These are phyloP conservation scores for Lepidocyrtinus sp. DNA, from an alignment of 2,888 invertebrate genomes.

Conservation along the genomic window DNA sequence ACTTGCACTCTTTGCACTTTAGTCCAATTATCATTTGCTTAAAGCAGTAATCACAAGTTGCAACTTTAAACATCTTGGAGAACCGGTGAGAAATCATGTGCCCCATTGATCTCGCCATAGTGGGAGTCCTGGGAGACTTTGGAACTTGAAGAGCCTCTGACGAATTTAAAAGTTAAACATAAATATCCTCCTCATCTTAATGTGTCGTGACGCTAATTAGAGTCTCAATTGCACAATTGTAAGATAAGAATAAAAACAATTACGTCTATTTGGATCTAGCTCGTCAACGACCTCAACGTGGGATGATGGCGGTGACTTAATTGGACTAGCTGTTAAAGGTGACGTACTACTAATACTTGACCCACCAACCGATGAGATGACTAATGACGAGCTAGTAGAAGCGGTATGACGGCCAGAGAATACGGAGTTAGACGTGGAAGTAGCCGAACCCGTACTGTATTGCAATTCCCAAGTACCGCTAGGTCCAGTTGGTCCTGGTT, in stretches of 20 bases:
- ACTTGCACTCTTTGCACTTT: constrained; percentile 96
- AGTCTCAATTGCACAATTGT: too few species aligned
- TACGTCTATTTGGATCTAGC: constrained; percentile 64
- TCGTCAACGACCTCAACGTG: constrained; percentile 64
- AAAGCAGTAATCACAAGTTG: constrained; percentile 91
- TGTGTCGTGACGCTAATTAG: too few species aligned
- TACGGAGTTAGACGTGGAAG: constrained; percentile 29
- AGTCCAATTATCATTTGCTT: constrained; percentile 90
- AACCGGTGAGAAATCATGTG: constrained; percentile 93
- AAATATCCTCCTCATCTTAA: too few species aligned
- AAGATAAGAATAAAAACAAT: constrained; percentile 8
- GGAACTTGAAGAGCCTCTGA: constrained; percentile 76
- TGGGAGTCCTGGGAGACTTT: constrained; percentile 84
- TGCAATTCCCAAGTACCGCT: constrained; percentile 51
- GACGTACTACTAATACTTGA: constrained; percentile 71
- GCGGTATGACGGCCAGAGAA: constrained; percentile 42
- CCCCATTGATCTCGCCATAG: constrained; percentile 85
- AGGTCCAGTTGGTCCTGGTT: constrained; percentile 73
- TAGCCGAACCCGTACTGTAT: constrained; percentile 30
- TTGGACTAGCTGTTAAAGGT: constrained; percentile 76
- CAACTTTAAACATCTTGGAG: constrained; percentile 89
- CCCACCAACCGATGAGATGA: constrained; percentile 43
- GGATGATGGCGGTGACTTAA: constrained; percentile 77
- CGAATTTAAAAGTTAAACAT: too few species aligned
- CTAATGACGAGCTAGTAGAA: constrained; percentile 38